Base-by-base conservation (phyloP, 2,888 invertebrate species). In the Agonopterix subpropinquella region DNA sequence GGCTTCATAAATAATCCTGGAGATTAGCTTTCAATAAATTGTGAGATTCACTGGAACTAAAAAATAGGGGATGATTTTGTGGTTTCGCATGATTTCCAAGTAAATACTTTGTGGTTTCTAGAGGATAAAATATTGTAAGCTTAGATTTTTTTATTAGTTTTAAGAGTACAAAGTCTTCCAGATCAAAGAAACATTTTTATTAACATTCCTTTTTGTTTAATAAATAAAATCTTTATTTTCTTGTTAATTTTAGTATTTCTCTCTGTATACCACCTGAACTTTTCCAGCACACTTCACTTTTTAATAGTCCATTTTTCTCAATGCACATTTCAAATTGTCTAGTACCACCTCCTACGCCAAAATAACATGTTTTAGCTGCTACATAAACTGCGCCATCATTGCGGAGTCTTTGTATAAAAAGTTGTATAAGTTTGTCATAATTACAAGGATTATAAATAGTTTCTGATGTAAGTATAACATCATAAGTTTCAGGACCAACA, bases 321-420 rank as follows among this genome's bases (percentile, higher is more conserved):
- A 97, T 62, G 47, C 89, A 73, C 43, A 90, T 74, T 74, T 94
- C 91, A 89, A 98, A 98, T 59, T 94, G 91, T 55, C 92, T 83
- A 41, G 93, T 88, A 9, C 96, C 93, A 47, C 98, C 98, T 9
- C 98, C 98, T 15, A 98, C 96, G 55, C 98, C 98, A 89, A 98
- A 98, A 78, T 99, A 99, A 79, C 94, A 92, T 10, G 92, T 92
- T 89, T 98, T 99, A 2, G 96, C 98, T 47, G 97, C 98, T 49
- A 98, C 77, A 73, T 92, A 93, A 55, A 90, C 85, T 43, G 72
- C 66, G 41, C 96, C 98, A 73, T 78, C 68, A 50, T 76, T 72
- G 57, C 90, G 91, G 45, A 95, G 81, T 60, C 90, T 89, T 43
- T 85, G 76, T 64, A 90, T 82, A 64, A 97, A 93, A 15, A 96